Evolutionary conservation across 2,888 invertebrate genomes (phyloP), one percentile per base, ranked within the genome.

Genomic region (Adelognathus sp.): DNA sequence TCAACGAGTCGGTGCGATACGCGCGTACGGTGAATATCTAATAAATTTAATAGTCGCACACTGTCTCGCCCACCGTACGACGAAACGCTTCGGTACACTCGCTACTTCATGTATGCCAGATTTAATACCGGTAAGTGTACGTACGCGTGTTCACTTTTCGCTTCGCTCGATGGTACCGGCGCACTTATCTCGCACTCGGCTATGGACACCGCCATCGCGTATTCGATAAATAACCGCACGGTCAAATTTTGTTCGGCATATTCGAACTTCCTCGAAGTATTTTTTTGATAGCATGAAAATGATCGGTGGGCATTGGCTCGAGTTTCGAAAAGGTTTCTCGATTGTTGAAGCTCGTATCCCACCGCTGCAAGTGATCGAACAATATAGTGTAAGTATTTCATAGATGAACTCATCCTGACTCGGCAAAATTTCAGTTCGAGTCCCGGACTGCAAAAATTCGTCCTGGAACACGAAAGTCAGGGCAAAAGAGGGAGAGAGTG

Each of bases 201-300:
- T 39, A 36, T 14, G 24, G 24, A 21, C 52, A 31, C 29, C 44
- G 24, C 27, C 46, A 67, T 66, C 41, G 63, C 63, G 50, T 60
- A 24, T 63, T 29, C 63, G 76, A 69, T 78, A 73, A 81, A 76
- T 81, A 72, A 81, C 69, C 60, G 52, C 44, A 7, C 18, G 39
- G 39, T 39, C 50, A 78, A 78, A 81, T n/a, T n/a, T 72, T 64
- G 71, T 69, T 70, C 54, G 75, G 69, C 75, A 76, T 74, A 78
- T 78, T 76, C 75, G 69, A 46, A 63, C 69, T 78, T 74, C 46
- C 78, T n/a, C n/a, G n/a, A n/a, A n/a, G n/a, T n/a, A n/a, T n/a
- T n/a, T n/a, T n/a, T n/a, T n/a, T n/a, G n/a, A n/a, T n/a, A n/a
- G n/a, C n/a, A n/a, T n/a, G n/a, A n/a, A n/a, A n/a, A n/a, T n/a